Conservation (phyloP, 2,888 invertebrate genomes). For the Xanthia togata region DNA sequence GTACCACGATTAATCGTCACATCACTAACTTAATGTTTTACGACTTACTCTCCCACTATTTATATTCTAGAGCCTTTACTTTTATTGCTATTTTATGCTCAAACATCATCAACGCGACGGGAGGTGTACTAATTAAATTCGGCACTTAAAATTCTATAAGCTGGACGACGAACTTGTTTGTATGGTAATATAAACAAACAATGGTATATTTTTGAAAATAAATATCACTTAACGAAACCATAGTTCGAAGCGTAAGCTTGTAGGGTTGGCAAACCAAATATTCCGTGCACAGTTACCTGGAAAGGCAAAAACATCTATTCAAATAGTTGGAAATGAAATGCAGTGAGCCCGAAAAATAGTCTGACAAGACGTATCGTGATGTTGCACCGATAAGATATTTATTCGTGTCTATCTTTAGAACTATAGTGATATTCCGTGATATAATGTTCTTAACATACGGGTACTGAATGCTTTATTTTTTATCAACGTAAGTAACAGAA, state of each 20-base stretch:
- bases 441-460: slow-evolving; percentile 19
- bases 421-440: slow-evolving; percentile 30
- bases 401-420: slow-evolving; percentile 5
- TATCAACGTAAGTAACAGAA: slow-evolving; percentile 41
- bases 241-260: slow-evolving; percentile 48
- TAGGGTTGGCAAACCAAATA: slow-evolving; percentile 59
- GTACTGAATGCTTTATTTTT: slow-evolving; percentile 28
- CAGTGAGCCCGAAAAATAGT: slow-evolving; percentile 39
- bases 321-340: slow-evolving; percentile 47
- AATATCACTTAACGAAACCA: slow-evolving; percentile 66
- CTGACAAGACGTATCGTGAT: slow-evolving; percentile 26
- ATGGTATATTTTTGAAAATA: slow-evolving; percentile 62
- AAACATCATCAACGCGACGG: slow-evolving; percentile 63
- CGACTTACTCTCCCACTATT: slow-evolving; percentile 65
- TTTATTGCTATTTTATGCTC: slow-evolving; percentile 68
- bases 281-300: slow-evolving; percentile 35
- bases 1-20: slow-evolving; percentile 58
- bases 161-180: slow-evolving; percentile 44
- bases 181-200: slow-evolving; percentile 62
- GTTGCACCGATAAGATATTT: slow-evolving; percentile 46
- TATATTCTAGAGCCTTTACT: slow-evolving; percentile 63
- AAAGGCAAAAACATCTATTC: slow-evolving; percentile 39
- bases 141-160: slow-evolving; percentile 64
- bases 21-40: slow-evolving; percentile 61
- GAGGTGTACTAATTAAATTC: slow-evolving; percentile 72